These are phyloP conservation scores for Notarius lentiginosus DNA, from an alignment of 2,113 vertebrate species.

Conservation along the genomic window DNA sequence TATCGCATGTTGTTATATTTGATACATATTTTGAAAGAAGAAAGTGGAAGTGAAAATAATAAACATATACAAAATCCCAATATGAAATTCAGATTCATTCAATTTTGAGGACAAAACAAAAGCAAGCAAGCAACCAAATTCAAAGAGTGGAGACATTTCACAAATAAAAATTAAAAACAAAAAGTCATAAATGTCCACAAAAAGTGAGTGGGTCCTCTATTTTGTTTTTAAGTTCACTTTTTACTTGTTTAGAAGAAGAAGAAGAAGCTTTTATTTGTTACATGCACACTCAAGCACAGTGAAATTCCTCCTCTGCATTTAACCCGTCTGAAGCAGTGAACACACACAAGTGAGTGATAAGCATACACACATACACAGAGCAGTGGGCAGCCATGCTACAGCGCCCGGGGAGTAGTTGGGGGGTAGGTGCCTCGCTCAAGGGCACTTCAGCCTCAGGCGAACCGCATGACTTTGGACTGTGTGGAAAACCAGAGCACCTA, in stretches of 20 bases:
- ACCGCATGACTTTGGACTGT: too few relatives aligned
- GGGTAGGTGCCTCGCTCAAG: too few relatives aligned
- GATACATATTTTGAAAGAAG: conserved; percentile 15
- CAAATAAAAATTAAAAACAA: background rate
- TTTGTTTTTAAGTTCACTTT: background rate
- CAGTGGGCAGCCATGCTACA: too few relatives aligned
- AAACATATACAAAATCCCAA: background rate
- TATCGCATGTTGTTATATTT: background rate
- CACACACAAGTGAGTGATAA: too few relatives aligned
- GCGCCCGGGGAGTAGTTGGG: too few relatives aligned
- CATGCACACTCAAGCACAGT: too few relatives aligned
- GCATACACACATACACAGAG: too few relatives aligned
- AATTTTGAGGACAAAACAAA: background rate
- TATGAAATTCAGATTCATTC: background rate
- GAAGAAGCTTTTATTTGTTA: too few relatives aligned
- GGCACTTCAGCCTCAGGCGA: too few relatives aligned
- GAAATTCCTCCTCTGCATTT: too few relatives aligned
- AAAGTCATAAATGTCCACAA: background rate
- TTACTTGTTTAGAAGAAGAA: background rate
- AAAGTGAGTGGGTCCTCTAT: background rate
- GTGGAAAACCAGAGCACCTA: too few relatives aligned
- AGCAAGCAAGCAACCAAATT: background rate
- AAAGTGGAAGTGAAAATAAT: background rate
- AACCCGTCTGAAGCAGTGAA: too few relatives aligned
- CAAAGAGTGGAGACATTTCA: background rate